phyloP scores from a whole-genome alignment of 2,888 invertebrate genomes.

The Drosophila borealis region DNA sequence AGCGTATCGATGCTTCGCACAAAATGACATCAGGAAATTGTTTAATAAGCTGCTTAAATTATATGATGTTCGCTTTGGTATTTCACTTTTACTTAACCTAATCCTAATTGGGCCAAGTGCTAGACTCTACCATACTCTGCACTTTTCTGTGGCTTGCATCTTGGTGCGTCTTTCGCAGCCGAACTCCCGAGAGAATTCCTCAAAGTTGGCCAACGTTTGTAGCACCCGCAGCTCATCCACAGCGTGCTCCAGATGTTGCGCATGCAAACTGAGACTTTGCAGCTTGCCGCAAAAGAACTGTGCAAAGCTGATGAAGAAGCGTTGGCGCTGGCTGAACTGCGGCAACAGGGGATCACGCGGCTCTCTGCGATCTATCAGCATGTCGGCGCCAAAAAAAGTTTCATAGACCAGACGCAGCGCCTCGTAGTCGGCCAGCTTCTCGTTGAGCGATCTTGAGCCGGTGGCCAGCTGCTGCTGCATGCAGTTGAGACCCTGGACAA shows the following conservation, averaged over 20 bases:
- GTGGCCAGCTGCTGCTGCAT: conserved; percentile 80
- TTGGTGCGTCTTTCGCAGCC: conserved; percentile 74
- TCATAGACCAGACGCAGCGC: conserved; percentile 81
- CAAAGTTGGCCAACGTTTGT: conserved; percentile 82
- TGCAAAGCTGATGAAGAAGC: conserved; percentile 81
- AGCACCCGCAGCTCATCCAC: conserved; percentile 79
- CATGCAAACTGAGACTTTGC: conserved; percentile 63
- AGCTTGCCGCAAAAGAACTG: conserved; percentile 82
- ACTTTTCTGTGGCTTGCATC: conserved; percentile 80
- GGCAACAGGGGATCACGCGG: conserved; percentile 63
- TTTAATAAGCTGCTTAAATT: neutral
- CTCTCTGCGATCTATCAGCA: conserved; percentile 42
- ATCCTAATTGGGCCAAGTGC: neutral
- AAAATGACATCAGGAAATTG: neutral
- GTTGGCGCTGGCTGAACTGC: conserved; percentile 76
- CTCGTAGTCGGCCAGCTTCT: conserved; percentile 82
- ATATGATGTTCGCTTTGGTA: neutral
- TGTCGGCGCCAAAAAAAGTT: conserved; percentile 67
- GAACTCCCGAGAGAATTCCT: conserved; percentile 80
- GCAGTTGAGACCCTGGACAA: conserved; percentile 73
- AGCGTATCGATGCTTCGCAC: neutral
- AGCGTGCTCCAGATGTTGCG: conserved; percentile 75
- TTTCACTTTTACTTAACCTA: neutral
- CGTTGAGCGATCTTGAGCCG: conserved; percentile 75
- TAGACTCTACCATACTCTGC: conserved; percentile 75